phyloP scores from a whole-genome alignment of 2,888 invertebrate species.

The Embidobia sp. region DNA sequence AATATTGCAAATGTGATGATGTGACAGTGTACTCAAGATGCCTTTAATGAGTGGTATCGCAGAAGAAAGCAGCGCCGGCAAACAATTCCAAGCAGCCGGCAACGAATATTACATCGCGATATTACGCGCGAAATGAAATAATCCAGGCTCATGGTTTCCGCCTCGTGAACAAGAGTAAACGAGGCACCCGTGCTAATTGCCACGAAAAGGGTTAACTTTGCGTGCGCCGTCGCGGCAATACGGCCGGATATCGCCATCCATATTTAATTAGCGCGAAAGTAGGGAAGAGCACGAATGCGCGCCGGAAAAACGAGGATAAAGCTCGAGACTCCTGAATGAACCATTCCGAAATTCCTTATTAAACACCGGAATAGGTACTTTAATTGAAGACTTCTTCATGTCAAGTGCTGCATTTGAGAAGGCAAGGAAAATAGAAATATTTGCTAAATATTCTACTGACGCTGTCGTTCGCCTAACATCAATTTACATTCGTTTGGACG shows the following conservation, averaged over 20 bases:
- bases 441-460: too few species aligned
- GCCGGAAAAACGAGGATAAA: constrained; percentile 54
- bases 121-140: constrained; percentile 79
- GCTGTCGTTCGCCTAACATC: too few species aligned
- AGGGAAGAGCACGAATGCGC: constrained; percentile 64
- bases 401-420: background rate
- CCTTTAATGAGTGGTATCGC: constrained; percentile 66
- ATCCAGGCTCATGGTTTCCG: constrained; percentile 73
- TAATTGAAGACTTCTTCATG: constrained; percentile 34
- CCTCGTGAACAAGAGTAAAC: constrained; percentile 77
- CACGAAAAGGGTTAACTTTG: constrained; percentile 79
- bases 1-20: constrained; percentile 56
- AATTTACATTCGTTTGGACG: too few species aligned
- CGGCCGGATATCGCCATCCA: constrained; percentile 76
- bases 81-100: constrained; percentile 79
- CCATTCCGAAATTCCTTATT: constrained; percentile 50
- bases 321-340: constrained; percentile 41
- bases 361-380: constrained; percentile 32
- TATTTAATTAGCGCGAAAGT: constrained; percentile 76
- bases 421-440: too few species aligned
- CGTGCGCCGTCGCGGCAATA: constrained; percentile 65
- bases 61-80: constrained; percentile 70
- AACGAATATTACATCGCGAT: constrained; percentile 79
- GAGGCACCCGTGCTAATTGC: constrained; percentile 78
- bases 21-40: constrained; percentile 59